Evolutionary conservation across 1,140 invertebrate species (phyloP), one percentile per base, ranked within the genome.

Genomic region (Drosophila sp.): DNA sequence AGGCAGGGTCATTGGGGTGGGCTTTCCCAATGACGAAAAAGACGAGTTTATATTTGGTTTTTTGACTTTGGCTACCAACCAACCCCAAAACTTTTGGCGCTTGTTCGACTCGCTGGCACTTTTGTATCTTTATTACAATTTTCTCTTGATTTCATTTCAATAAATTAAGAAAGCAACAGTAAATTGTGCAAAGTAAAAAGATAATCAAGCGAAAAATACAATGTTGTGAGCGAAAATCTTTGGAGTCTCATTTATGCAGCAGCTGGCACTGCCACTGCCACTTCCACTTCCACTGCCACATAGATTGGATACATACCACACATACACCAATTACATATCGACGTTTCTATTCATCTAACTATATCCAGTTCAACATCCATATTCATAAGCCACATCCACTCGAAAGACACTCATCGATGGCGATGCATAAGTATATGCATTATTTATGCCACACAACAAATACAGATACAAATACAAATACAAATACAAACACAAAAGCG

Each of bases 111-210:
- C 29, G 9, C 34, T 1, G 36, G 8, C 18, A 13, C 40, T 45
- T 21, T 18, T 25, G 32, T 56, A 6, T 57, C 78, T 81, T 66
- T 83, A 72, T 79, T 89, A 80, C 77, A 84, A 72, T 89, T 89
- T 78, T 70, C 67, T 86, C 70, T 78, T 65, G 66, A 80, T 84
- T 84, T 84, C 72, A 81, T 89, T 89, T 90, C 71, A 89, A 89
- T 89, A 83, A 89, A 89, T 89, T 89, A 89, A 80, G 83, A 78
- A 72, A 79, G 76, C 58, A 72, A 86, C 64, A 69, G 62, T 75
- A 78, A 86, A 80, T 75, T 82, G 74, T 70, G 79, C 58, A 38
- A 57, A 62, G 61, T 54, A 70, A 82, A 78, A 78, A 57, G 71
- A 82, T 78, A 76, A 80, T 72, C 66, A 75, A 73, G 40, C 61